Base-by-base conservation (phyloP, 2,888 invertebrate genomes). In the Caenorhabditis japonica region DNA sequence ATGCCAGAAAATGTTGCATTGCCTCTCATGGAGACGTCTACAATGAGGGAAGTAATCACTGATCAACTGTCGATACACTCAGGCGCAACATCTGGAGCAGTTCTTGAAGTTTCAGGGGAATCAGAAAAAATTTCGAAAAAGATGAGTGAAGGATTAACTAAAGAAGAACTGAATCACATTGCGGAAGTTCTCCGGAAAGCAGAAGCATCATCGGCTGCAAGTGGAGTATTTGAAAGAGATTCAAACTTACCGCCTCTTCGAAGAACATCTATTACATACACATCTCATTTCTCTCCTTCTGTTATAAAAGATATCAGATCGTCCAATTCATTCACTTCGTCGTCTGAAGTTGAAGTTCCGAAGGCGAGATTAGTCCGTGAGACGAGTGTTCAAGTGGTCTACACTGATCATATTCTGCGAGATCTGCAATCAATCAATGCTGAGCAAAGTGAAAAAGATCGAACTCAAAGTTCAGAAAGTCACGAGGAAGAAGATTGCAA, bases 111-210 rank as follows among this genome's bases (percentile, higher is more conserved):
- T 15, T 73, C 69, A 1, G 30, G 10, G 34, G 21, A 23, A 3
- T 36, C 36, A 15, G 56, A 51, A 25, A 12, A 44, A 17, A 47
- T 34, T 13, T 23, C 17, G 5, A 53, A 39, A n/a, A 44, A 25
- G 13, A 27, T 46, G 4, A 43, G 43, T 19, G 25, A 41, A 12
- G 61, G 49, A n/a, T 38, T 80, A n/a, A 79, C 79, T 17, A 68
- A 76, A 62, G 80, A 75, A 68, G 80, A 80, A 46, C 38, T 72
- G 21, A 52, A 69, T 21, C 77, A 81, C 51, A 81, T 81, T 52
- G 76, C 64, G 23, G 51, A 62, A 27, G 72, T 81, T 13, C 53
- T 66, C 15, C 46, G 56, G 47, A 66, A 76, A 58, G 82, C 81
- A 21, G 74, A 70, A 47, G 58, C 33, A 41, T 49, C 58, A n/a